Evolutionary conservation across 1,140 invertebrate species (phyloP), one percentile per base, ranked within the genome.

Genomic region (Brachionus plicatilis): DNA sequence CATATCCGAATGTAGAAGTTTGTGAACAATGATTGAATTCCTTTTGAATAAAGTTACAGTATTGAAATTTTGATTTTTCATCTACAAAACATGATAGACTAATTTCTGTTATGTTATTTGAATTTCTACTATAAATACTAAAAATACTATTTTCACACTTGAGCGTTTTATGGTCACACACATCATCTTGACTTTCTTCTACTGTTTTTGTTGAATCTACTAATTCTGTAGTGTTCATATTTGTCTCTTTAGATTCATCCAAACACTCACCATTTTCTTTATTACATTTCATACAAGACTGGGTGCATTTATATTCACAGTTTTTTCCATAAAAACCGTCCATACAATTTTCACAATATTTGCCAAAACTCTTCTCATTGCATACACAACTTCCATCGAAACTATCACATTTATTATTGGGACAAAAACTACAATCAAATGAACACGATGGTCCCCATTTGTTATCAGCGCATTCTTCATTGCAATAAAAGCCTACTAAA

Each of bases 381-480:
- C 72, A 76, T 27, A 53, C 0, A 27, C 72, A 76, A 24, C 45
- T 76, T 27, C 72, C 72, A 76, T 50, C 17, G 27, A 76, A 76
- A 9, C 72, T 76, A 76, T 76, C 43, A 50, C 72, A 76, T 53
- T 76, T 37, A 27, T 29, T 76, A 50, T 20, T 3, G 8, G 41
- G 45, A 9, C 72, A 76, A 37, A 24, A n/a, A 24, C 27, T 24
- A 14, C 72, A 76, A 12, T 50, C 47, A 47, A 76, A 50, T 37
- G 24, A 47, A 76, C 72, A 76, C 14, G 24, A 29, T 6, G 72
- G 72, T 50, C 72, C 72, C 72, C 72, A 76, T 76, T 27, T 76
- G 27, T 27, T 53, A 27, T 76, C 47, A 12, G 41, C 2, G 53
- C 72, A 76, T 50, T 24, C 17, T 53, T 76, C 72, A 76, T 76